Percentiles rank a stretch among this genome's conserved stretches.
Evolutionary conservation across 2,888 invertebrate species (phyloP).

Genomic region (Dasysyrphus albostriatus): DNA sequence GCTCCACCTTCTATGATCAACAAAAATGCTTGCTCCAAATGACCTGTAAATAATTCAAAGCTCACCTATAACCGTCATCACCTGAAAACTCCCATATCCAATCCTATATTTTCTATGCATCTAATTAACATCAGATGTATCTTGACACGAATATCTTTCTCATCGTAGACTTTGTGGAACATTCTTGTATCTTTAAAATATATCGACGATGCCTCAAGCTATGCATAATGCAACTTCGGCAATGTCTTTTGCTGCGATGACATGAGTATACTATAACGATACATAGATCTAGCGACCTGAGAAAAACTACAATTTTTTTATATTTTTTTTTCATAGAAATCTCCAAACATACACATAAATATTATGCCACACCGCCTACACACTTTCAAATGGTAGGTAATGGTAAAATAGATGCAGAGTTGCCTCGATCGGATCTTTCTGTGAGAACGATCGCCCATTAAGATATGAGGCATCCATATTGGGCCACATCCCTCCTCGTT

Average conservation of each 20-base stretch:
- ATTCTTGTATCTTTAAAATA: constrained; percentile 50
- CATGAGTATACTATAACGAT: constrained; percentile 36
- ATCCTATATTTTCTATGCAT: constrained; percentile 65
- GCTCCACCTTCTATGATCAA: constrained; percentile 20
- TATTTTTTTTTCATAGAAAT: too few species aligned
- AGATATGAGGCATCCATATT: constrained; percentile 74
- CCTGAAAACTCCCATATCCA: constrained; percentile 62
- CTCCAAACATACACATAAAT: constrained; percentile 31
- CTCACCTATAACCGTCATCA: constrained; percentile 39
- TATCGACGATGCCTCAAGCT: constrained; percentile 44
- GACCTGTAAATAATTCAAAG: constrained; percentile 61
- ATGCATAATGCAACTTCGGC: constrained; percentile 50
- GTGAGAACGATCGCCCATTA: constrained; percentile 74
- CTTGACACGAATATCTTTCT: constrained; percentile 73
- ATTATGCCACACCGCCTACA: constrained; percentile 63
- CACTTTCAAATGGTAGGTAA: constrained; percentile 1
- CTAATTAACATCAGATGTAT: constrained; percentile 62
- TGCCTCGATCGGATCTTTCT: constrained; percentile 48
- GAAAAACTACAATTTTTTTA: too few species aligned
- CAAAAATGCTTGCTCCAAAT: constrained; percentile 11
- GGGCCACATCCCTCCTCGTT: constrained; percentile 69
- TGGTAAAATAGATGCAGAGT: constrained; percentile 29
- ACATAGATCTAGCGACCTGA: constrained; percentile 18
- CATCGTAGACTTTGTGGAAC: constrained; percentile 56
- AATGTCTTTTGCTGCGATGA: constrained; percentile 23